phyloP scores from a whole-genome alignment of 2,797 vertebrate genomes.

The Acanthornis magna region DNA sequence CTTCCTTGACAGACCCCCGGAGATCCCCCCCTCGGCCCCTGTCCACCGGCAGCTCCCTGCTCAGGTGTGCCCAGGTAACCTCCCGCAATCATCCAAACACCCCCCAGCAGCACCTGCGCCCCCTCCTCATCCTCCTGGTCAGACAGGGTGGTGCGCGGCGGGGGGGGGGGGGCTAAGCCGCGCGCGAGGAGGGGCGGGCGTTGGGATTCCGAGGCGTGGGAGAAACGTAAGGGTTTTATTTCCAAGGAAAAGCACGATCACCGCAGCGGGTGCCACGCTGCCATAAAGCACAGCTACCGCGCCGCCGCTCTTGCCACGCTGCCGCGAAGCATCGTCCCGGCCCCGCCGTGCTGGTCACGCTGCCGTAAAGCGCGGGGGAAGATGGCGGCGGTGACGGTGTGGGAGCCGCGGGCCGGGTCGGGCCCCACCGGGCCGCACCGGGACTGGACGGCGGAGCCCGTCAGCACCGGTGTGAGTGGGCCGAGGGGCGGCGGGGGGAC shows the following conservation, averaged over 20 bases:
- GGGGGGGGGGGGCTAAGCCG: background rate
- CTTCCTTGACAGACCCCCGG: too few relatives aligned
- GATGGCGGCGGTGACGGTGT: background rate
- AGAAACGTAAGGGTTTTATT: too few relatives aligned
- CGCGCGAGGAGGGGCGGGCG: background rate
- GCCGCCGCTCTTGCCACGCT: accelerated
- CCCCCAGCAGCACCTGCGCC: too few relatives aligned
- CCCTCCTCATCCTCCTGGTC: too few relatives aligned
- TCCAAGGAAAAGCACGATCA: too few relatives aligned
- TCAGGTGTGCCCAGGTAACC: too few relatives aligned
- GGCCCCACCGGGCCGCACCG: background rate
- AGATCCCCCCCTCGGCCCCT: too few relatives aligned
- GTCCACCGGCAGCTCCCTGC: too few relatives aligned
- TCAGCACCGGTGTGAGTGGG: background rate
- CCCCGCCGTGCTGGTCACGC: background rate
- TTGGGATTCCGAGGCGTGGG: background rate
- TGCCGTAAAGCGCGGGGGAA: background rate
- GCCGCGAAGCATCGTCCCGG: background rate
- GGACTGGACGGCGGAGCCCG: background rate
- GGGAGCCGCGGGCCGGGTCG: background rate
- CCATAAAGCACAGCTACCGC: background rate
- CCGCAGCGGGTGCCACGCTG: too few relatives aligned
- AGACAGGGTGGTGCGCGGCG: background rate
- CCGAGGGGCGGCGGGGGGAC: too few relatives aligned
- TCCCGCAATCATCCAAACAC: too few relatives aligned